Evolutionary conservation across 2,797 vertebrate species (phyloP).

Genomic region (Poecilia velifera): DNA sequence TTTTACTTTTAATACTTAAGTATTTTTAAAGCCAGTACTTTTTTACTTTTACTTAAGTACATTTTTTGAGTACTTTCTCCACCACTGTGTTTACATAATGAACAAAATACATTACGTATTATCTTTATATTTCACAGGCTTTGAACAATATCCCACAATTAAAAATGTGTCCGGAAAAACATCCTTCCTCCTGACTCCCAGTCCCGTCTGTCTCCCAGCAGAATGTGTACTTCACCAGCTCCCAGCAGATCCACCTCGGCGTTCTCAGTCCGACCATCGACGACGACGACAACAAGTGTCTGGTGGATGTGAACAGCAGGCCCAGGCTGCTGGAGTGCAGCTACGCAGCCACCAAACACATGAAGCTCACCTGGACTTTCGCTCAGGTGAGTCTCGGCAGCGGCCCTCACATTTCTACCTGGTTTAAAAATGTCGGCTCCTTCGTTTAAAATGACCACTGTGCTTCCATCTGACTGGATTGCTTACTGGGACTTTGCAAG

Average conservation of each 20-base stretch:
- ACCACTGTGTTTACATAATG: neutral
- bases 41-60: no score
- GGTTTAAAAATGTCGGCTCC: neutral
- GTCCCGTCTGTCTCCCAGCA: slow-evolving; percentile 72
- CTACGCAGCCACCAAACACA: slow-evolving; percentile 92
- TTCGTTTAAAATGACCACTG: neutral
- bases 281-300: slow-evolving; percentile 95
- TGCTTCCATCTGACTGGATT: slow-evolving; percentile 19
- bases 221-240: slow-evolving; percentile 96
- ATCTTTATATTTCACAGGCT: neutral
- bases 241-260: slow-evolving; percentile 92
- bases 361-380: slow-evolving; percentile 96
- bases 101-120: neutral
- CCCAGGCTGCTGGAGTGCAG: slow-evolving; percentile 95
- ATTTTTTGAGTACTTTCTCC: no score
- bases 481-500: slow-evolving; percentile 14
- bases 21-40: no score
- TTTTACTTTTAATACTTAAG: no score
- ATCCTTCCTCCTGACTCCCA: neutral
- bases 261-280: slow-evolving; percentile 92
- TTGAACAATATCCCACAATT: neutral
- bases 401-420: neutral
- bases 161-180: neutral
- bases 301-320: slow-evolving; percentile 94
- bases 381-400: slow-evolving; percentile 83